Evolutionary conservation across 2,113 vertebrate species (phyloP).

Genomic region (Salminus brasiliensis): DNA sequence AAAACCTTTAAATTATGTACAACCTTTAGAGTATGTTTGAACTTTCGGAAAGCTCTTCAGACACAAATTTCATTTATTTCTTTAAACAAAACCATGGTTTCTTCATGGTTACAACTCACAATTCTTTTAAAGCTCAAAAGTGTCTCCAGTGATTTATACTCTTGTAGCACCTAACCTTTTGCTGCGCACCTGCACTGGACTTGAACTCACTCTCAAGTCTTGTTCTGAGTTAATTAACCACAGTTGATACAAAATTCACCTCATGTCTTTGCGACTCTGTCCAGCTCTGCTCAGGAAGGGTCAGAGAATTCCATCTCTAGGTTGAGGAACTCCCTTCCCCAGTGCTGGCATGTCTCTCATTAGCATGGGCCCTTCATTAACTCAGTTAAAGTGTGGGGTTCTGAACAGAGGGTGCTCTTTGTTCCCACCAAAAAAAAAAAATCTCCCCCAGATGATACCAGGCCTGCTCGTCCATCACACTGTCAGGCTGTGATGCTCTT

Average conservation of each 20-base stretch:
- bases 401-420: constrained; percentile 42
- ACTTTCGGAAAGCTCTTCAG: no score
- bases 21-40: no score
- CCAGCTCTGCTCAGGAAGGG: neutral
- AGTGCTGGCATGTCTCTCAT: constrained; percentile 62
- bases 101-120: no score
- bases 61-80: no score
- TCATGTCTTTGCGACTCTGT: neutral
- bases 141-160: neutral
- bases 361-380: constrained; percentile 64
- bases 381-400: constrained; percentile 55
- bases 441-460: constrained; percentile 70
- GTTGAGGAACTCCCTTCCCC: constrained; percentile 33
- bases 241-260: constrained; percentile 25
- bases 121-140: no score
- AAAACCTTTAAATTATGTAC: no score
- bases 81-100: no score
- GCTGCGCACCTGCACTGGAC: neutral
- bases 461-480: constrained; percentile 70
- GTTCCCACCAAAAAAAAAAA: constrained; percentile 51
- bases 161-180: neutral
- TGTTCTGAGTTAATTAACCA: constrained; percentile 13
- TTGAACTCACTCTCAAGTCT: neutral
- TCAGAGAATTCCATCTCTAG: constrained; percentile 44
- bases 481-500: constrained; percentile 62